Evolutionary conservation across 2,113 vertebrate genomes (phyloP).

Genomic region (Antigone vipio): DNA sequence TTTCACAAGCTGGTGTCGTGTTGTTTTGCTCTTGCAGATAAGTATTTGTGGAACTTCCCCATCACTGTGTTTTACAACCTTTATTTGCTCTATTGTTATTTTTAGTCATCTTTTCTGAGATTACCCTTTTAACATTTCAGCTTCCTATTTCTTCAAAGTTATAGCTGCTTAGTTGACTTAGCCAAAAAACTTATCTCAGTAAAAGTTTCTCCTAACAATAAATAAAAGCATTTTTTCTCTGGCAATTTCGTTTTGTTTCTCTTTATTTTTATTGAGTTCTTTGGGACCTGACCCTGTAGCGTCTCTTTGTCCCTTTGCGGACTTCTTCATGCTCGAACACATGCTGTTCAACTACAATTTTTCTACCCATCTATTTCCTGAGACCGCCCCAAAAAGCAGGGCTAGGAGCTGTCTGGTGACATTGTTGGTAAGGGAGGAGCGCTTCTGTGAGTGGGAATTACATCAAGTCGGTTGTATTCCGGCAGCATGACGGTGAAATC

Average conservation of each 20-base stretch:
- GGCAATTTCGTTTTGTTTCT: neutral
- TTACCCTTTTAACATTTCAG: neutral
- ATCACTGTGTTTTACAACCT: neutral
- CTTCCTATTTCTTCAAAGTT: constrained; percentile 1
- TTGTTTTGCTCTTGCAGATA: constrained; percentile 49
- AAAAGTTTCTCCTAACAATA: neutral
- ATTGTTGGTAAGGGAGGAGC: neutral
- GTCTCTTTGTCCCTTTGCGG: neutral
- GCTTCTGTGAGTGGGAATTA: neutral
- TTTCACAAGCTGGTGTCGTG: constrained; percentile 27
- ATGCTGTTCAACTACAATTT: neutral
- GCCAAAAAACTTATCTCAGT: constrained; percentile 12
- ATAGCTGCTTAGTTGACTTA: neutral
- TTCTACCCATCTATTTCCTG: neutral
- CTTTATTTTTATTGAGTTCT: neutral
- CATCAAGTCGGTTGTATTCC: neutral
- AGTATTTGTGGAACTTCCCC: constrained; percentile 35
- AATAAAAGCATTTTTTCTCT: neutral
- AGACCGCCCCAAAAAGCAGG: neutral
- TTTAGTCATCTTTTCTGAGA: constrained; percentile 40
- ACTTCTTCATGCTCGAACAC: neutral
- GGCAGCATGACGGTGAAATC: neutral
- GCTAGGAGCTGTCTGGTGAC: neutral
- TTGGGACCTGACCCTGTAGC: neutral
- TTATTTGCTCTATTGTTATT: constrained; percentile 43